phyloP scores from a whole-genome alignment of 2,888 invertebrate species.

The Oegoconia quadripuncta region DNA sequence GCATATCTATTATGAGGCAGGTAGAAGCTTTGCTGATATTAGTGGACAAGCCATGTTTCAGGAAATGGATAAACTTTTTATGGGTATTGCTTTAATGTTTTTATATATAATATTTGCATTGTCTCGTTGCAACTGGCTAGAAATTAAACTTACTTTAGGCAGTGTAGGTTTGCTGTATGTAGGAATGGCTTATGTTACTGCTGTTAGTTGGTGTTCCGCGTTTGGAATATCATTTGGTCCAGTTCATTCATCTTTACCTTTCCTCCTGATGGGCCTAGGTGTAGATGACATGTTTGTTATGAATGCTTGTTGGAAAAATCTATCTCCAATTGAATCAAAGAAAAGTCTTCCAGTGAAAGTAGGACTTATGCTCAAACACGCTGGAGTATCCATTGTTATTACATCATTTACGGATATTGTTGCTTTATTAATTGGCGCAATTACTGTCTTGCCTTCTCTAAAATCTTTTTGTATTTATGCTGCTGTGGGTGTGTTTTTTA shows the following conservation, averaged over 20 bases:
- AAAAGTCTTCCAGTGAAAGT: slow-evolving; percentile 81
- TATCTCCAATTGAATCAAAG: slow-evolving; percentile 70
- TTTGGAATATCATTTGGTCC: slow-evolving; percentile 88
- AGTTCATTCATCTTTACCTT: slow-evolving; percentile 89
- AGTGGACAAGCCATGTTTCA: slow-evolving; percentile 84
- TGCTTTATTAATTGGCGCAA: slow-evolving; percentile 88
- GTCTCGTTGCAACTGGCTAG: slow-evolving; percentile 86
- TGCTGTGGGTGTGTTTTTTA: slow-evolving; percentile 86
- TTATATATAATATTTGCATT: slow-evolving; percentile 85
- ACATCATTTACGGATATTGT: slow-evolving; percentile 91
- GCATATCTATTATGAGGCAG: slow-evolving; percentile 78
- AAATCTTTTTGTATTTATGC: slow-evolving; percentile 91
- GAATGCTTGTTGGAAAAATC: slow-evolving; percentile 86
- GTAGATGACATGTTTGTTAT: slow-evolving; percentile 94
- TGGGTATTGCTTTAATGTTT: slow-evolving; percentile 85
- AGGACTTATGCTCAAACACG: slow-evolving; percentile 86
- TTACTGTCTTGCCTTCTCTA: slow-evolving; percentile 88
- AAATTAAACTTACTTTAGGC: slow-evolving; percentile 83
- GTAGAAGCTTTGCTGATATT: slow-evolving; percentile 87
- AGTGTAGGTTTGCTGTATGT: slow-evolving; percentile 84
- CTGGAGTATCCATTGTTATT: slow-evolving; percentile 90
- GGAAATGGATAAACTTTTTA: slow-evolving; percentile 83
- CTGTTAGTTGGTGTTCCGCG: slow-evolving; percentile 85
- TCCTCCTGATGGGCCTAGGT: slow-evolving; percentile 88
- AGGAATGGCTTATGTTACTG: slow-evolving; percentile 85